Evolutionary conservation across 1,140 invertebrate species (phyloP).

Genomic region (Scaptomyza pallida): DNA sequence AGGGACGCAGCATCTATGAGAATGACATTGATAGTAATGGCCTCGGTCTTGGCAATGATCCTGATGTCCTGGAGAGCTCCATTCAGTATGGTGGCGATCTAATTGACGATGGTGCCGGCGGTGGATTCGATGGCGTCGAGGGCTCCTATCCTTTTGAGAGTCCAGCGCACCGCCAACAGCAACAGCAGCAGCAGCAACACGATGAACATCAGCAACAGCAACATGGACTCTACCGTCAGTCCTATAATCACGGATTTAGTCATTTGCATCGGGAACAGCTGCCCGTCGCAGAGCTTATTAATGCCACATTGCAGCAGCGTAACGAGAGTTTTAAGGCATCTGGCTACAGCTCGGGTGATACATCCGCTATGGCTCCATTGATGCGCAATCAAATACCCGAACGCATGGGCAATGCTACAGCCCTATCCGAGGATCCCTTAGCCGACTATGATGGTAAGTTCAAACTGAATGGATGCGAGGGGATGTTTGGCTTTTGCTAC

Average conservation of each 20-base stretch:
- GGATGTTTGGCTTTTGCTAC: not conserved
- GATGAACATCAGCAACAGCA: conserved; percentile 12
- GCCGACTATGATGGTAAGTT: conserved; percentile 64
- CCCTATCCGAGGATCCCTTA: conserved; percentile 58
- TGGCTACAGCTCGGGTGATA: not conserved
- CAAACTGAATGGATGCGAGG: not conserved
- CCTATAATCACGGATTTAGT: conserved; percentile 46
- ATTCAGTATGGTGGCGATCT: conserved; percentile 81
- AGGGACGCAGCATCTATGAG: conserved; percentile 54
- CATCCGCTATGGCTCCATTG: conserved; percentile 63
- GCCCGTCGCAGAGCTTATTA: conserved; percentile 62
- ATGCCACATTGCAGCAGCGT: conserved; percentile 60
- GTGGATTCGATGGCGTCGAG: conserved; percentile 77
- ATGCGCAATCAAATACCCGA: conserved; percentile 34
- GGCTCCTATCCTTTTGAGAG: conserved; percentile 79
- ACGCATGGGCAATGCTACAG: conserved; percentile 51
- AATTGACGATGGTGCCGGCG: conserved; percentile 76
- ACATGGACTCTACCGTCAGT: not conserved
- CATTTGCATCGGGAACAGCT: conserved; percentile 76
- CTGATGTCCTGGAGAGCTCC: conserved; percentile 68
- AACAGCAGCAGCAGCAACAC: conserved; percentile 3
- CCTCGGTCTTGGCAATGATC: conserved; percentile 36
- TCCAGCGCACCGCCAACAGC: conserved; percentile 49
- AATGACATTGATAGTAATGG: conserved; percentile 63
- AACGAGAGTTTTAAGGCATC: conserved; percentile 24